Percentiles rank a stretch among this genome's conserved stretches.
Conservation (phyloP, 2,113 vertebrate genomes). For the Hiodon alosoides region DNA sequence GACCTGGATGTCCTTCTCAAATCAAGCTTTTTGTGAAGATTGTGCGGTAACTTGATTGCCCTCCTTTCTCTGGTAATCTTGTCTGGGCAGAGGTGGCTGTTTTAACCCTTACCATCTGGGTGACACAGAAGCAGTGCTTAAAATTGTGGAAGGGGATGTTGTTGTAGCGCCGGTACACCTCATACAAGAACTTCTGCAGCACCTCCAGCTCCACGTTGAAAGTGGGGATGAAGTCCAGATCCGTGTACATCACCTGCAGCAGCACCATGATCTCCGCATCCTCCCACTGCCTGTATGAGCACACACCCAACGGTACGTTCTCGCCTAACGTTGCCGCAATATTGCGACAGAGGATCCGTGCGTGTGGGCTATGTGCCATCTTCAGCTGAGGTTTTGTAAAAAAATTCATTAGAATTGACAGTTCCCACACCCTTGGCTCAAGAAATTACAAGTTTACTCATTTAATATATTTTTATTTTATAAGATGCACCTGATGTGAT, state of each 20-base stretch:
- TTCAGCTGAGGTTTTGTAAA: neutral
- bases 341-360: too few relatives aligned
- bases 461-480: too few relatives aligned
- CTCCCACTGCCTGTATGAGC: constrained; percentile 67
- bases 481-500: too few relatives aligned
- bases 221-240: constrained; percentile 59
- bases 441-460: too few relatives aligned
- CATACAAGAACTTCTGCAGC: constrained; percentile 66
- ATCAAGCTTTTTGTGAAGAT: neutral
- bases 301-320: neutral
- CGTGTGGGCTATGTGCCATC: neutral
- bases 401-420: too few relatives aligned
- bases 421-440: too few relatives aligned
- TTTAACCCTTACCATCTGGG: constrained; percentile 63
- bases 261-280: constrained; percentile 74
- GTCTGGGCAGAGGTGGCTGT: neutral
- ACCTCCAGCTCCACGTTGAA: constrained; percentile 67
- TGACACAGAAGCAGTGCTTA: constrained; percentile 73
- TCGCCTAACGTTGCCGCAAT: neutral
- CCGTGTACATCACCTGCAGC: constrained; percentile 70
- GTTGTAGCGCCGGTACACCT: constrained; percentile 68
- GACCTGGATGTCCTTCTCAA: neutral
- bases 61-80: neutral
- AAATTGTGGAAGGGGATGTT: constrained; percentile 77
- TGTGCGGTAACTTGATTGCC: constrained; percentile 16